Evolutionary conservation across 2,797 vertebrate species (phyloP).

Genomic region (Ceryle rudis): DNA sequence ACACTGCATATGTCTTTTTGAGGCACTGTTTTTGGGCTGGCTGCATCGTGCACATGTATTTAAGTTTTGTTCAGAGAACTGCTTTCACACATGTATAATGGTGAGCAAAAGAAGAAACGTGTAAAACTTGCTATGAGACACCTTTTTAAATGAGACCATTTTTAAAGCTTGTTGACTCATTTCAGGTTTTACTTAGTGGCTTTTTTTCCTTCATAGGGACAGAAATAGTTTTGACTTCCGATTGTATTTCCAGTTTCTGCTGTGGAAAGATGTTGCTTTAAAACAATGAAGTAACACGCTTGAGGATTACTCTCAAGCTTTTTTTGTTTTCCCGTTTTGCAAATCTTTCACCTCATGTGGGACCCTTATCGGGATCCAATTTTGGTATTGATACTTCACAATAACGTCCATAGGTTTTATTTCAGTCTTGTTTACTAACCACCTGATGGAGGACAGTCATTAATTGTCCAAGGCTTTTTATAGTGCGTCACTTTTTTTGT

Average conservation of each 20-base stretch:
- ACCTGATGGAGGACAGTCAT: neutral
- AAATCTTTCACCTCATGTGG: neutral
- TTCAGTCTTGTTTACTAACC: neutral
- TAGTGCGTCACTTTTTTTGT: neutral
- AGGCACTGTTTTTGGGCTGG: neutral
- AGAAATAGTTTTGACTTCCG: neutral
- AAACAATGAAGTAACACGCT: neutral
- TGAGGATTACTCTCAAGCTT: neutral
- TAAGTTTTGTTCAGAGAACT: neutral
- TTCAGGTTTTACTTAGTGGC: neutral
- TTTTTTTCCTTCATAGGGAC: neutral
- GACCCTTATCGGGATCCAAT: neutral
- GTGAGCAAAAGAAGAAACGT: neutral
- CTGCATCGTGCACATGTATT: neutral
- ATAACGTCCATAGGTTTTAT: neutral
- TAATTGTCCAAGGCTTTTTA: neutral
- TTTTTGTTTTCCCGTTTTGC: neutral
- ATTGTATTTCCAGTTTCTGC: neutral
- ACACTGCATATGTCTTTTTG: neutral
- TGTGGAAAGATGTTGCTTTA: neutral
- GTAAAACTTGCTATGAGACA: neutral
- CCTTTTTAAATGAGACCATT: neutral
- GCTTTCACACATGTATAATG: neutral
- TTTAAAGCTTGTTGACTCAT: neutral
- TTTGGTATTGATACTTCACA: neutral